These are phyloP conservation scores for Andrena marginata DNA, from an alignment of 2,888 invertebrate species.

Conservation along the genomic window DNA sequence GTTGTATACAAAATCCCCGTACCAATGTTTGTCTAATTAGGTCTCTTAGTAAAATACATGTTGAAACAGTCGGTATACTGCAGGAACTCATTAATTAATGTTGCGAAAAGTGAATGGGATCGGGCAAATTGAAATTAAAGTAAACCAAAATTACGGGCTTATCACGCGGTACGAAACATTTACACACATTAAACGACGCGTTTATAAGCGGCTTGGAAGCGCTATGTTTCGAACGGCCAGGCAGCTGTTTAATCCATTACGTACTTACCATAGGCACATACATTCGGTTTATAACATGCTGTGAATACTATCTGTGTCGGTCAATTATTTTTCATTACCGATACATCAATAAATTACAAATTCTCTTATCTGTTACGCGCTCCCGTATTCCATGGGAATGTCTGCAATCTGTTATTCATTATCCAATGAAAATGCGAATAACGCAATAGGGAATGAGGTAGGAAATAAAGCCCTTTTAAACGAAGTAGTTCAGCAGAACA, in stretches of 20 bases:
- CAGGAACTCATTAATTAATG: background rate
- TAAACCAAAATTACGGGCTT: conserved; percentile 10
- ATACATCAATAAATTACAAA: conserved; percentile 8
- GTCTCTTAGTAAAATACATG: background rate
- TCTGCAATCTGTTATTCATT: background rate
- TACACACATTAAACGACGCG: conserved; percentile 26
- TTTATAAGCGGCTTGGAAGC: conserved; percentile 43
- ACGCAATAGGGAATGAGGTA: background rate
- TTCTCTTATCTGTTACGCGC: background rate
- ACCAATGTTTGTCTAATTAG: background rate
- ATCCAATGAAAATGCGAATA: background rate
- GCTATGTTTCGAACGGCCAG: conserved; percentile 16
- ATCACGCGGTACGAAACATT: conserved; percentile 10
- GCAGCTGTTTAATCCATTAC: conserved; percentile 52
- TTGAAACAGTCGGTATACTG: background rate
- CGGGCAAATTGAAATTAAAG: conserved; percentile 28
- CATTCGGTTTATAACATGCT: conserved; percentile 21
- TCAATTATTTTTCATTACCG: conserved; percentile 48
- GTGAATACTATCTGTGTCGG: conserved; percentile 25
- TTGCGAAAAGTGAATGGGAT: background rate
- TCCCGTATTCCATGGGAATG: background rate
- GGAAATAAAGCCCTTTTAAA: background rate
- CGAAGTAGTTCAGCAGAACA: background rate
- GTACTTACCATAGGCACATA: conserved; percentile 13
- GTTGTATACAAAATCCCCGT: background rate